Evolutionary conservation across 2,113 vertebrate species (phyloP), one percentile per base, ranked within the genome.

Genomic region (Dinomys branickii): DNA sequence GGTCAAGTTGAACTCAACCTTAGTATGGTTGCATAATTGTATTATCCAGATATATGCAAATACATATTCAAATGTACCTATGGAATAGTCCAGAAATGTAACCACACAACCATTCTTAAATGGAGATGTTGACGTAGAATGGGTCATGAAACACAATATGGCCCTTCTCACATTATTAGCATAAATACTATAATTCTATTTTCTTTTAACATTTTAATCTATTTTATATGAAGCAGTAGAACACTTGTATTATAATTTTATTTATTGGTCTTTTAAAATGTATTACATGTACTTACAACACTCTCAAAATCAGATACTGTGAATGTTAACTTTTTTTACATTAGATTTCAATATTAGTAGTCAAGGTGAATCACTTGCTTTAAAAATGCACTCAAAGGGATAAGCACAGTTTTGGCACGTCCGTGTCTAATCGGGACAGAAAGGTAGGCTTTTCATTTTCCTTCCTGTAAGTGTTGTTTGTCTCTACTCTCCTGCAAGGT

Each of bases 151-250:
- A 41, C 2, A 58, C 14, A 69, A 85, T 35, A 11, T 65, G 19
- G 56, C 9, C 4, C 19, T 65, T 96, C 3, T 63, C 3, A 47
- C 24, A 81, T 90, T 82, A 50, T 41, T 58, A 38, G 44, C 78
- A 3, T 38, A 83, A 77, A 38, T 54, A 35, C 35, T 88, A 47
- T 81, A n/a, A 19, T 86, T 44, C 52, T 85, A 69, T 78, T 92
- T 44, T 82, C 44, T 81, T 92, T 88, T 54, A 84, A 63, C 41
- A 82, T 88, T 75, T 88, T 61, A 77, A n/a, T 50, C n/a, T n/a
- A n/a, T 87, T 77, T 58, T 3, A 4, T 59, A 44, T 84, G 30
- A 24, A 94, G 50, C 2, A 83, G 2, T 69, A 24, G 20, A 78
- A 81, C 11, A 65, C 65, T 80, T 81, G 28, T 12, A 47, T 44